Evolutionary conservation across 2,888 invertebrate genomes (phyloP).

Genomic region (Drosophila prostipennis): DNA sequence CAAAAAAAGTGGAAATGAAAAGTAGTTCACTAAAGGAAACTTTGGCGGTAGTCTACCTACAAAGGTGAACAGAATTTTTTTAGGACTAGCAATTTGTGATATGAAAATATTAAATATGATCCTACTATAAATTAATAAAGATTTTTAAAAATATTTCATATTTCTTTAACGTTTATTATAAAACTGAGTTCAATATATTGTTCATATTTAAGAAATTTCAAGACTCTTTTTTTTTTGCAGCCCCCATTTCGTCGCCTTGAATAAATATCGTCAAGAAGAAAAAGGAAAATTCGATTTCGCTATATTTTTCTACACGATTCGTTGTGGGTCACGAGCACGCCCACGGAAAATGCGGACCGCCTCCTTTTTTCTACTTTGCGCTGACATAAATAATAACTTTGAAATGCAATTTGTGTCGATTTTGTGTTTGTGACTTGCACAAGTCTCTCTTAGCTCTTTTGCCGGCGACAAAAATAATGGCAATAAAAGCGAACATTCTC

Average conservation of each 20-base stretch:
- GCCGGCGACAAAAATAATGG: conserved; percentile 49
- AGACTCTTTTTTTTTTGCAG: not conserved
- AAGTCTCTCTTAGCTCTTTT: conserved; percentile 38
- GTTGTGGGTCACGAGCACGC: conserved; percentile 33
- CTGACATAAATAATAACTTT: conserved; percentile 76
- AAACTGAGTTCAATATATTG: no score
- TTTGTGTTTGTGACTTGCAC: conserved; percentile 46
- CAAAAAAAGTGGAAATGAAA: conserved; percentile 9
- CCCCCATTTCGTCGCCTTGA: no score
- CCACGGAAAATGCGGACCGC: conserved; percentile 8
- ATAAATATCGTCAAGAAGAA: not conserved
- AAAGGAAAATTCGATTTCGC: conserved; percentile 9
- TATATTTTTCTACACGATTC: conserved; percentile 2
- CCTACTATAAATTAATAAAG: no score
- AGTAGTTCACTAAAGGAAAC: not conserved
- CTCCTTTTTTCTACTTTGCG: conserved; percentile 23
- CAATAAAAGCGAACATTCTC: conserved; percentile 17
- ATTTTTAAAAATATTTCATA: no score
- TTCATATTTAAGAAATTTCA: not conserved
- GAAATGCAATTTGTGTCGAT: conserved; percentile 76
- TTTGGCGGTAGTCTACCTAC: not conserved
- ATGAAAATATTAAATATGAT: no score
- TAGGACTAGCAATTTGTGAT: no score
- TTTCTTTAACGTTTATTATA: no score
- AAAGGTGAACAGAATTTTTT: no score